Conservation (phyloP, 1,140 invertebrate species). For the Drosophila nigrodunni region DNA sequence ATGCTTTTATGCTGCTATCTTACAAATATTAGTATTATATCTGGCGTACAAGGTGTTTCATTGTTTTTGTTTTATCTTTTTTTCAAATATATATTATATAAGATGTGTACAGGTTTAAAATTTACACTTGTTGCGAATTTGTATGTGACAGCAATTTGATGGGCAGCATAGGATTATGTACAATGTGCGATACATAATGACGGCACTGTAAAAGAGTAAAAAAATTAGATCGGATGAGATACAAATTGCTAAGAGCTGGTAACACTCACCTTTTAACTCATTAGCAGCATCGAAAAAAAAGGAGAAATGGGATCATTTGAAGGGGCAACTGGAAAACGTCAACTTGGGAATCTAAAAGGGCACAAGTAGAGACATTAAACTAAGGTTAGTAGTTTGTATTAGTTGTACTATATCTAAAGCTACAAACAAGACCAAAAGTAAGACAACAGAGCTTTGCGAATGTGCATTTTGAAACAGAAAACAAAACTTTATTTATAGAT, state of each 20-base stretch:
- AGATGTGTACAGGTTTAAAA: conserved; percentile 39
- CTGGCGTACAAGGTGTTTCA: conserved; percentile 38
- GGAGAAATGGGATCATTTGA: conserved; percentile 9
- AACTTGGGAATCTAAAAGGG: conserved; percentile 45
- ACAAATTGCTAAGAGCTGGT: neutral
- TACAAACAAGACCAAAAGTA: conserved; percentile 8
- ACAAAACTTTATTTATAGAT: conserved; percentile 81
- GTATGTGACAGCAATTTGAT: conserved; percentile 65
- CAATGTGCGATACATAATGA: conserved; percentile 48
- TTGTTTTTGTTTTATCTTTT: conserved; percentile 31
- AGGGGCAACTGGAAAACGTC: conserved; percentile 46
- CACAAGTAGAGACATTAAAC: neutral
- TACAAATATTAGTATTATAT: conserved; percentile 30
- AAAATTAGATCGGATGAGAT: neutral
- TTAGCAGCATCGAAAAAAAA: conserved; percentile 28
- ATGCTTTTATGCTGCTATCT: conserved; percentile 47
- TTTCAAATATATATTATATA: conserved; percentile 40
- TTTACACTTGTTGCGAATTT: conserved; percentile 70
- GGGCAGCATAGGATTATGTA: conserved; percentile 49
- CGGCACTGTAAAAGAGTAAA: conserved; percentile 46
- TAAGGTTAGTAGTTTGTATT: conserved; percentile 3
- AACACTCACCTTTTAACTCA: conserved; percentile 48
- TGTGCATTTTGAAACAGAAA: conserved; percentile 76
- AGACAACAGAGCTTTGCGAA: conserved; percentile 28
- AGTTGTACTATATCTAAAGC: neutral